phyloP scores from a whole-genome alignment of 2,113 vertebrate species.

The Pampusana beccarii region DNA sequence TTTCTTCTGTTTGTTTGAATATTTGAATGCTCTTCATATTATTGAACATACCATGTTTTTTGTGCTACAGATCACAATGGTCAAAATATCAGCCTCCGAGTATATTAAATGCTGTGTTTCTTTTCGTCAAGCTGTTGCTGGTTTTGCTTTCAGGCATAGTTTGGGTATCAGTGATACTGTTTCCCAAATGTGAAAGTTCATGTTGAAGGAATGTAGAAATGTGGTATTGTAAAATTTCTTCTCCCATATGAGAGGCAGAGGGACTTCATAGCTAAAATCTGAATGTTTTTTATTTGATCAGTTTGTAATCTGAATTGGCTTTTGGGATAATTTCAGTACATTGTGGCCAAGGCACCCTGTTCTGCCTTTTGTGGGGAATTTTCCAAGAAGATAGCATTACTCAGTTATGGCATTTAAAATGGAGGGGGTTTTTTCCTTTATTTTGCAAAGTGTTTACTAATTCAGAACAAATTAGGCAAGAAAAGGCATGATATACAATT shows the following conservation, averaged over 20 bases:
- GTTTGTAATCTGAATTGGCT: background rate
- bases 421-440: background rate
- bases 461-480: background rate
- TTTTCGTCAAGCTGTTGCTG: background rate
- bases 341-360: background rate
- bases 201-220: background rate
- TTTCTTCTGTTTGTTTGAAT: background rate
- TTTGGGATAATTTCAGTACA: background rate
- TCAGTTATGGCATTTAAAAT: background rate
- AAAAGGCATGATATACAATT: background rate
- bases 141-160: background rate
- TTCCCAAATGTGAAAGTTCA: background rate
- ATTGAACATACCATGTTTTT: background rate
- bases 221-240: background rate
- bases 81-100: background rate
- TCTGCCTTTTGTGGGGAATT: background rate
- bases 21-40: background rate
- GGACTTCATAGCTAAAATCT: background rate
- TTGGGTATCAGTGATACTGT: background rate
- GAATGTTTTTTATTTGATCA: background rate
- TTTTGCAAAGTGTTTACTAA: background rate
- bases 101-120: background rate
- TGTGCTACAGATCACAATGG: background rate
- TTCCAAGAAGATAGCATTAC: background rate
- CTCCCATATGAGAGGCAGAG: background rate